A percentile compares a stretch with the other conserved stretches of the same genome.
phyloP scores from a whole-genome alignment of 2,888 invertebrate species.

The Hypolimnas misippus region DNA sequence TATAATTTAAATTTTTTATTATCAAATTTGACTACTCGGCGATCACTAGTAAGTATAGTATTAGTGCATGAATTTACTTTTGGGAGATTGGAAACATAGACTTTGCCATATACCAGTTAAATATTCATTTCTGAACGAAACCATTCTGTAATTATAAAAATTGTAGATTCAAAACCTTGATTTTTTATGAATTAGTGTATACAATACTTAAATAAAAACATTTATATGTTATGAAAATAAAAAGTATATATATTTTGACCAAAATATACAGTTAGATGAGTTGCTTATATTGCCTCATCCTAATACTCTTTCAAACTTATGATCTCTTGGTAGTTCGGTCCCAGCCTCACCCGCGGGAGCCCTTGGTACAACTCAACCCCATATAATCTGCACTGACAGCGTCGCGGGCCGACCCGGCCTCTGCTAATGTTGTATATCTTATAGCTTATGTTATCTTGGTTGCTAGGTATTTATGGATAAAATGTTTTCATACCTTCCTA shows the following conservation, averaged over 20 bases:
- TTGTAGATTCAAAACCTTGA: too few relatives aligned
- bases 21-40: too few relatives aligned
- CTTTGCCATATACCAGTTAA: too few relatives aligned
- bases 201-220: not conserved
- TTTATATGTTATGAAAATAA: not conserved
- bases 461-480: conserved; percentile 27
- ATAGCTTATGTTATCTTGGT: conserved; percentile 52
- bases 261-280: not conserved
- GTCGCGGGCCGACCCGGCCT: conserved; percentile 47
- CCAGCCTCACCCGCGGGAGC: conserved; percentile 59
- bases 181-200: not conserved
- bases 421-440: conserved; percentile 48
- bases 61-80: too few relatives aligned
- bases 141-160: too few relatives aligned
- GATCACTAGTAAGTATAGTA: too few relatives aligned
- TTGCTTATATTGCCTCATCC: conserved; percentile 28
- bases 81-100: too few relatives aligned
- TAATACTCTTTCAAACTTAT: conserved; percentile 31
- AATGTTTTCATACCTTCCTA: conserved; percentile 13
- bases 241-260: not conserved
- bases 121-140: too few relatives aligned
- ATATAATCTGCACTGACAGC: conserved; percentile 58
- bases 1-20: too few relatives aligned
- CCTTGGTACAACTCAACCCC: conserved; percentile 60
- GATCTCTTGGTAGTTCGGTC: conserved; percentile 39